phyloP scores from a whole-genome alignment of 2,888 invertebrate species.

The Tenthredo notha region DNA sequence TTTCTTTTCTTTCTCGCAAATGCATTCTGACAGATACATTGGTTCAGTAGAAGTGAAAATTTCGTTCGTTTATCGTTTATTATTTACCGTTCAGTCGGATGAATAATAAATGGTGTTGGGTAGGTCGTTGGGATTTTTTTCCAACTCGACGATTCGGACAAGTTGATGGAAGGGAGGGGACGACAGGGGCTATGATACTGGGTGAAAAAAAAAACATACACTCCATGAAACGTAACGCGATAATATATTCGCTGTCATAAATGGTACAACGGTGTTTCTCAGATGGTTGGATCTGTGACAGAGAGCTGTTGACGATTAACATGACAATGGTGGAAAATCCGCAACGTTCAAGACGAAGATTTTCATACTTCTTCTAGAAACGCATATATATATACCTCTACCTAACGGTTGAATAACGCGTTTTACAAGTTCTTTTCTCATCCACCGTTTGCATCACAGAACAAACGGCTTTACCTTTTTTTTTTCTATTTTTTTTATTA shows the following conservation, averaged over 20 bases:
- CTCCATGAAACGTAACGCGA: constrained; percentile 13
- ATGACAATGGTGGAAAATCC: constrained; percentile 36
- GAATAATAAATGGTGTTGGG: constrained; percentile 16
- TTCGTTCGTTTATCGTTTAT: neutral
- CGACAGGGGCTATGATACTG: neutral
- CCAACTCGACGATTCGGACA: constrained; percentile 40
- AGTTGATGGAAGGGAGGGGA: constrained; percentile 22
- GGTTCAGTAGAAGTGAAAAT: neutral
- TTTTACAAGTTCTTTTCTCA: neutral
- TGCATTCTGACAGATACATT: neutral
- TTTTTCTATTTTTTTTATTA: no score
- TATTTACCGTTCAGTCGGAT: neutral
- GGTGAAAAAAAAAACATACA: constrained; percentile 6
- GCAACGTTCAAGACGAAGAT: neutral
- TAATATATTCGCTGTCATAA: constrained; percentile 48
- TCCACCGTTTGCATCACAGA: constrained; percentile 20
- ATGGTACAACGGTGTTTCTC: constrained; percentile 31
- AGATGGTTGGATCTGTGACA: constrained; percentile 36
- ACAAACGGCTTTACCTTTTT: neutral
- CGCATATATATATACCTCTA: neutral
- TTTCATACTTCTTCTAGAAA: neutral
- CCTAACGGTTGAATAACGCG: neutral
- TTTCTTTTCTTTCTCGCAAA: neutral
- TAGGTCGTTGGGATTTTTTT: constrained; percentile 6
- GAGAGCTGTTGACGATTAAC: constrained; percentile 41